Evolutionary conservation across 2,888 invertebrate species (phyloP).

Genomic region (Erebia aethiops): DNA sequence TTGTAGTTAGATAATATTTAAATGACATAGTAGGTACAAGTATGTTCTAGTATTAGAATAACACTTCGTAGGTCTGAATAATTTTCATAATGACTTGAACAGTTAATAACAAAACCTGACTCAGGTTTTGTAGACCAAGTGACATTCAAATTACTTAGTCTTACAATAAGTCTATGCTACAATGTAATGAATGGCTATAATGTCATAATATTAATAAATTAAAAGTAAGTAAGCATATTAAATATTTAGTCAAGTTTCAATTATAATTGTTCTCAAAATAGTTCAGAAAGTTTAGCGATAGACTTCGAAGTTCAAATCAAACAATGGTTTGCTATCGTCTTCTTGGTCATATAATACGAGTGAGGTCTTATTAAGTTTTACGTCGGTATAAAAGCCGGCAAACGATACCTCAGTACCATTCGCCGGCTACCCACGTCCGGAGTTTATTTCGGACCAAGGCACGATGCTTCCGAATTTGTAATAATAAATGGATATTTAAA

Average conservation of each 20-base stretch:
- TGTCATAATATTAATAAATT: too few species aligned
- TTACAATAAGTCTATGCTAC: too few species aligned
- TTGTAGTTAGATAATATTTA: too few species aligned
- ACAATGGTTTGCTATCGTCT: background rate
- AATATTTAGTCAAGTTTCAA: background rate
- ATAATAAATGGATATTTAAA: background rate
- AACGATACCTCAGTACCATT: slow-evolving; percentile 5
- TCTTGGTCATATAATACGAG: slow-evolving; percentile 9
- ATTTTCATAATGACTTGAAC: too few species aligned
- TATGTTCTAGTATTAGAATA: too few species aligned
- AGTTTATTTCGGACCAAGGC: slow-evolving; percentile 17
- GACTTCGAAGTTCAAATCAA: background rate
- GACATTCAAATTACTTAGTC: too few species aligned
- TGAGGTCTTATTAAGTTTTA: slow-evolving; percentile 27
- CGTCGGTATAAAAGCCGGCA: slow-evolving; percentile 24
- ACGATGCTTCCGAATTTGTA: background rate
- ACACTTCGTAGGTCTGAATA: too few species aligned
- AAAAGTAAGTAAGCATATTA: too few species aligned
- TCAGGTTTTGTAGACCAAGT: too few species aligned
- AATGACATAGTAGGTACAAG: too few species aligned
- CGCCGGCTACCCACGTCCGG: slow-evolving; percentile 17
- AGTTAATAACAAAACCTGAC: too few species aligned
- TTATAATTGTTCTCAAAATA: background rate
- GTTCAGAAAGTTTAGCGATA: background rate
- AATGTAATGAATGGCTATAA: too few species aligned